Evolutionary conservation across 2,113 vertebrate species (phyloP).

Genomic region (Antigone vipio): DNA sequence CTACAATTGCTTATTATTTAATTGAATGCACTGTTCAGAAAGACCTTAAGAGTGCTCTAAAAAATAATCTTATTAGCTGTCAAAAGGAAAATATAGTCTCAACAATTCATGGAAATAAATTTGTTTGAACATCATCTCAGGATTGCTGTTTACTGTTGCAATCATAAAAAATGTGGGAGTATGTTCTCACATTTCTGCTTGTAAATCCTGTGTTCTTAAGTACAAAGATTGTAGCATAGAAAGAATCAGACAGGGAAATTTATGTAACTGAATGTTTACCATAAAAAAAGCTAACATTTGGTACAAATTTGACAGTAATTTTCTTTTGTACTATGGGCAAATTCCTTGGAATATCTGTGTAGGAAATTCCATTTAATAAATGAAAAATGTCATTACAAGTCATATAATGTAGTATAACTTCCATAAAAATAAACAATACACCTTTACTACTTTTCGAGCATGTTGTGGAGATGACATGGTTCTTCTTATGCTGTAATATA

Average conservation of each 20-base stretch:
- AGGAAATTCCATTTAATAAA: not conserved
- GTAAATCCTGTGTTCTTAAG: not conserved
- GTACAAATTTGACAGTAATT: not conserved
- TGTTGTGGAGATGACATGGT: not conserved
- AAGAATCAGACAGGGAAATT: not conserved
- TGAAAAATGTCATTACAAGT: not conserved
- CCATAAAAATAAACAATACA: not conserved
- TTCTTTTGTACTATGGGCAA: not conserved
- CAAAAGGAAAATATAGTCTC: not conserved
- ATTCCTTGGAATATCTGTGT: not conserved
- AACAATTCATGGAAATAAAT: not conserved
- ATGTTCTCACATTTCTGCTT: not conserved
- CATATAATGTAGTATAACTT: not conserved
- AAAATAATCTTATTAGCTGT: conserved; percentile 15
- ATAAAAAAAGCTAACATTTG: not conserved
- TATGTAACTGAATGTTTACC: not conserved
- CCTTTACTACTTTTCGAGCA: not conserved
- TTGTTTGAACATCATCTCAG: not conserved
- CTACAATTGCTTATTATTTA: not conserved
- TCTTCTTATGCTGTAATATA: not conserved
- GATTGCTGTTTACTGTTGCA: not conserved
- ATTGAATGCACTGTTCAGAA: not conserved
- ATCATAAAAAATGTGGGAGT: not conserved
- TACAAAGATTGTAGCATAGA: not conserved
- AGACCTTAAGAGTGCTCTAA: not conserved